Evolutionary conservation across 1,140 invertebrate species (phyloP).

Genomic region (Sminthurinus signatus): DNA sequence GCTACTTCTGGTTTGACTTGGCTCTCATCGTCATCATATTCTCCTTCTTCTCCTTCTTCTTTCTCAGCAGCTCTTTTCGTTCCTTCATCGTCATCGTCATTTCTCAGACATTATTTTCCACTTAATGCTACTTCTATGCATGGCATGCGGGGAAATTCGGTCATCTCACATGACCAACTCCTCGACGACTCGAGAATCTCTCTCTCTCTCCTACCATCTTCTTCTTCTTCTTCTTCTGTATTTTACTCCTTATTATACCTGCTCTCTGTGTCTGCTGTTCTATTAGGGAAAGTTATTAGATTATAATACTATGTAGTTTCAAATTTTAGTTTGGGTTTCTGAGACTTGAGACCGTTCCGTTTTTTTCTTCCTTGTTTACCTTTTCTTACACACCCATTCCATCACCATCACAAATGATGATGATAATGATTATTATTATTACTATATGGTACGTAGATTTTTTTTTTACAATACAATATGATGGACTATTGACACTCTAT

Average conservation of each 20-base stretch:
- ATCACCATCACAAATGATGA: no score
- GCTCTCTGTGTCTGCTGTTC: neutral
- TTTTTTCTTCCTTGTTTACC: no score
- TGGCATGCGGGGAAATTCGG: conserved; percentile 3
- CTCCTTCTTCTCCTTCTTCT: neutral
- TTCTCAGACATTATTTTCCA: neutral
- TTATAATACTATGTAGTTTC: neutral
- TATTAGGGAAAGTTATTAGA: neutral
- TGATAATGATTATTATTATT: no score
- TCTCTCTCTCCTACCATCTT: neutral
- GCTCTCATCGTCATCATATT: neutral
- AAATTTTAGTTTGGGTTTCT: no score
- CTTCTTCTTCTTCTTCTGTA: neutral
- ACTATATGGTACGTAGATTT: no score
- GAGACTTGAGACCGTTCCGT: no score
- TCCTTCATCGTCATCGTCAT: neutral
- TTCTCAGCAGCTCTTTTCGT: neutral
- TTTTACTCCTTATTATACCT: no score
- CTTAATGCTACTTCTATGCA: neutral
- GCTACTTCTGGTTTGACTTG: neutral
- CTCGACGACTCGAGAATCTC: neutral
- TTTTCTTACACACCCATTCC: no score
- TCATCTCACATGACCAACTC: conserved; percentile 12
- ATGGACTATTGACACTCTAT: conserved; percentile 5
- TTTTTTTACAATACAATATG: neutral